These are phyloP conservation scores for Aphelocoma coerulescens DNA, from an alignment of 2,113 vertebrate genomes.

Conservation along the genomic window DNA sequence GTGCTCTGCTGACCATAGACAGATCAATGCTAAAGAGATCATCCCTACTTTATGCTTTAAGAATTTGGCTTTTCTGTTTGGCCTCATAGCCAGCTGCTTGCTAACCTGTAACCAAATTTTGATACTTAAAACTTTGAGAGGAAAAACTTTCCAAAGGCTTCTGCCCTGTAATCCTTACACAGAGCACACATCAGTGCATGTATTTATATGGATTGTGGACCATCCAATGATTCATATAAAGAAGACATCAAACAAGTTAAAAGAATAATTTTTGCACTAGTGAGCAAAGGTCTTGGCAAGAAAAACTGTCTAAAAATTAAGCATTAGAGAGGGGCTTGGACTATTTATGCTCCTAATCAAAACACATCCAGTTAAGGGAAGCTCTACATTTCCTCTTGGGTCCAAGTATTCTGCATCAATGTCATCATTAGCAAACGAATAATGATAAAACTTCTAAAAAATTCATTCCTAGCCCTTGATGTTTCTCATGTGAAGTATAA, in stretches of 20 bases:
- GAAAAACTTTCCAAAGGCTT: neutral
- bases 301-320: neutral
- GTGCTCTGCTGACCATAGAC: neutral
- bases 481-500: neutral
- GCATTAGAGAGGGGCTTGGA: neutral
- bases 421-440: neutral
- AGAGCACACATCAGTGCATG: neutral
- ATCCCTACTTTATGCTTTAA: neutral
- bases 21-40: neutral
- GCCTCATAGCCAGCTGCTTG: neutral
- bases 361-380: neutral
- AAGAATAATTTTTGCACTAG: neutral
- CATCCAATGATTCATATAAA: neutral
- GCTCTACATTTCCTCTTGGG: neutral
- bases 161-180: neutral
- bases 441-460: neutral
- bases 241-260: neutral
- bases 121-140: neutral
- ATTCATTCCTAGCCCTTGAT: neutral
- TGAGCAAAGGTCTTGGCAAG: neutral
- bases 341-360: neutral
- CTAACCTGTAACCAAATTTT: neutral
- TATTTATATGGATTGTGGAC: neutral
- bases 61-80: neutral
- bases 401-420: neutral